Percentiles rank a stretch among this genome's conserved stretches.
Conservation (phyloP, 1,140 invertebrate genomes). For the Ericerus pela region DNA sequence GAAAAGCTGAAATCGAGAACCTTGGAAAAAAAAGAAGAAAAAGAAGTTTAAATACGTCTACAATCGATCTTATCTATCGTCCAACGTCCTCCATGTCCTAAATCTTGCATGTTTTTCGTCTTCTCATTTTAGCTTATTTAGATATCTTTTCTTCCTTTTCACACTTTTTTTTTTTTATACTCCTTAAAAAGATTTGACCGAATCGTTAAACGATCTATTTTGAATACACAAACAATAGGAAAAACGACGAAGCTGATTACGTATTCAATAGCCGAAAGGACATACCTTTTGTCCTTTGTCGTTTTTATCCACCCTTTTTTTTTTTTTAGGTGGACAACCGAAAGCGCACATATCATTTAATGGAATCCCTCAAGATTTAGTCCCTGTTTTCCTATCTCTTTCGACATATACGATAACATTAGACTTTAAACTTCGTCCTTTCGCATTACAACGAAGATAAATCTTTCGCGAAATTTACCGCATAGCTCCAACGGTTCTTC, state of each 20-base stretch:
- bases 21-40: no score
- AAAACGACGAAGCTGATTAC: constrained; percentile 1
- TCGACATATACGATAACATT: not conserved
- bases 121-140: no score
- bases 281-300: constrained; percentile 9
- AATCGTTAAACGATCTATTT: constrained; percentile 4
- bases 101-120: no score
- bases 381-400: not conserved
- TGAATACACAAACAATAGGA: constrained; percentile 5
- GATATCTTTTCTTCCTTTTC: no score
- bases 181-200: not conserved
- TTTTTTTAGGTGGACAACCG: not conserved
- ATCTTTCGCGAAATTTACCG: constrained; percentile 2
- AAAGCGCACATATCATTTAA: constrained; percentile 6
- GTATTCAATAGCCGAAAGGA: constrained; percentile 7
- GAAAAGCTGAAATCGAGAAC: no score
- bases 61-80: no score
- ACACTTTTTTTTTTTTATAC: no score
- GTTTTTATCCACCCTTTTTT: not conserved
- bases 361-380: constrained; percentile 2
- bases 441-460: constrained; percentile 1
- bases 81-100: no score
- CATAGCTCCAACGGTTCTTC: not conserved
- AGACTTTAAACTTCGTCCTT: constrained; percentile 11
- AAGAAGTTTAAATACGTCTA: no score